phyloP scores from a whole-genome alignment of 2,797 vertebrate species.

The Jordanella pulchra region DNA sequence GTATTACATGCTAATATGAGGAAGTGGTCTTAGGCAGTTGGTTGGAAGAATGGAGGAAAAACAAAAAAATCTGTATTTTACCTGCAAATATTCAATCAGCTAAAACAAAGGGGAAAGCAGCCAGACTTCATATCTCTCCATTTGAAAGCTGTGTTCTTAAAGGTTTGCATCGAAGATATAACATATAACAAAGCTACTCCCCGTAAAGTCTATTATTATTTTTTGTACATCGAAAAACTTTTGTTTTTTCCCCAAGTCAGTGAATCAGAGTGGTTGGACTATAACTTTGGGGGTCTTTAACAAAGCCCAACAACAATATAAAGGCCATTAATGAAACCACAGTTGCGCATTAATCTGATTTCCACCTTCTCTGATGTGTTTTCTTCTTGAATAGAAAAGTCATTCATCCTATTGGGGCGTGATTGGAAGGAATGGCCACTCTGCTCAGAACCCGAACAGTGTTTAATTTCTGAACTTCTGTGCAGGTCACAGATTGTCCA shows the following conservation, averaged over 20 bases:
- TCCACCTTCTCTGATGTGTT: constrained; percentile 12
- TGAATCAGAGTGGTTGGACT: constrained; percentile 19
- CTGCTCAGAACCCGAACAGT: too few species aligned
- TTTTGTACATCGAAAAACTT: constrained; percentile 25
- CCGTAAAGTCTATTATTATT: background rate
- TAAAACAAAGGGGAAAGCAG: background rate
- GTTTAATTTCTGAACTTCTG: too few species aligned
- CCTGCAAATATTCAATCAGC: background rate
- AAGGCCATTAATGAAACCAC: constrained; percentile 52
- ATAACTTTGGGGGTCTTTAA: constrained; percentile 44
- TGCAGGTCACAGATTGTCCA: too few species aligned
- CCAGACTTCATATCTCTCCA: background rate
- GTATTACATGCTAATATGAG: constrained; percentile 23
- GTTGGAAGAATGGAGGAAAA: background rate
- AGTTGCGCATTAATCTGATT: constrained; percentile 53
- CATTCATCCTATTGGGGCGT: constrained; percentile 2
- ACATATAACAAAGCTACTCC: background rate
- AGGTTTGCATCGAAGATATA: background rate
- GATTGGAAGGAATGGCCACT: too few species aligned
- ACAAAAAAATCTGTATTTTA: background rate
- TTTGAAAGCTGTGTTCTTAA: background rate
- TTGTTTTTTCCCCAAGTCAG: constrained; percentile 38
- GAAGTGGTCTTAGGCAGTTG: too few species aligned
- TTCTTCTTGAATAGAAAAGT: constrained; percentile 1
- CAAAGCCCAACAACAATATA: constrained; percentile 47